phyloP scores from a whole-genome alignment of 2,113 vertebrate species.

The Amphiprion percula region DNA sequence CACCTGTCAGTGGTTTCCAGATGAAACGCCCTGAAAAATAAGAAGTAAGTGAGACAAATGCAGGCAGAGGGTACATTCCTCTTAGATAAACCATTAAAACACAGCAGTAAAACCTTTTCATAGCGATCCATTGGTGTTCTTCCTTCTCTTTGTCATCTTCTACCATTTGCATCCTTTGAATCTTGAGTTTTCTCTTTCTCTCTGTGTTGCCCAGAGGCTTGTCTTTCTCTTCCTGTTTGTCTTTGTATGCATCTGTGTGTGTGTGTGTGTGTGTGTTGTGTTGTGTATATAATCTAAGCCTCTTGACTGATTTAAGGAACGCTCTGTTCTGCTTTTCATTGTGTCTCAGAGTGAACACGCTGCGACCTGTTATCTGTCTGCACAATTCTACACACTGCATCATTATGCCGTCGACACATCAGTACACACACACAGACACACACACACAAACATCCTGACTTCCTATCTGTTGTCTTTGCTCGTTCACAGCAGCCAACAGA shows the following conservation, averaged over 20 bases:
- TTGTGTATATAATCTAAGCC: constrained; percentile 30
- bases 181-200: background rate
- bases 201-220: constrained; percentile 1
- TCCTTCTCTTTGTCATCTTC: constrained; percentile 32
- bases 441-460: background rate
- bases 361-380: constrained; percentile 32
- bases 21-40: too few relatives aligned
- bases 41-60: too few relatives aligned
- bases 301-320: constrained; percentile 36
- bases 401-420: background rate
- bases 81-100: background rate
- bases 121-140: background rate
- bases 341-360: constrained; percentile 15
- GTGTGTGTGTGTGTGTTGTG: background rate
- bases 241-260: background rate
- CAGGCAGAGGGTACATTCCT: too few relatives aligned
- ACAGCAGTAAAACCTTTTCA: background rate
- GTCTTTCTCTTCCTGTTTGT: constrained; percentile 4
- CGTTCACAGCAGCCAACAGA: background rate
- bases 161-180: constrained; percentile 32
- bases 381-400: background rate
- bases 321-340: constrained; percentile 5
- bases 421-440: background rate
- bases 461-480: too few relatives aligned
- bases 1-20: too few relatives aligned